These are phyloP conservation scores for Argynnis bischoffii DNA, from an alignment of 2,888 invertebrate genomes.

Conservation along the genomic window DNA sequence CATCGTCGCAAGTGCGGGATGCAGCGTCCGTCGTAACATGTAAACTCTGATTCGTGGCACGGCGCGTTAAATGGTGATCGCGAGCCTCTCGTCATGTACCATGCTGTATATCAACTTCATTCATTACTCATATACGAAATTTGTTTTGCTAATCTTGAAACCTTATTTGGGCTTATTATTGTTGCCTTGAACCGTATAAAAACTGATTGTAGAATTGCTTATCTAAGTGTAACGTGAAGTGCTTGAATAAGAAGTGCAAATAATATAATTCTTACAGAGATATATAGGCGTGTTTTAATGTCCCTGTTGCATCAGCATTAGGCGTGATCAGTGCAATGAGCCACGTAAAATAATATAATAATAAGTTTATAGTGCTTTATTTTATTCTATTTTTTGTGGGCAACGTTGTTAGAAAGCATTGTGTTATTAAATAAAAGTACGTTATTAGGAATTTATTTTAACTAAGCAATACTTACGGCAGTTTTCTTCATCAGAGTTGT, in stretches of 20 bases:
- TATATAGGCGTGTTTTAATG: conserved; percentile 27
- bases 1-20: conserved; percentile 90
- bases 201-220: neutral
- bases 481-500: conserved; percentile 84
- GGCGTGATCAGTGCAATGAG: conserved; percentile 37
- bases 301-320: conserved; percentile 19
- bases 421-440: neutral
- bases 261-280: conserved; percentile 10
- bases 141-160: neutral
- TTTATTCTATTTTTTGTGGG: conserved; percentile 11
- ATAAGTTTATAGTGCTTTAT: conserved; percentile 11
- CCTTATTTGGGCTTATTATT: no score
- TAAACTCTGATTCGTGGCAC: conserved; percentile 86
- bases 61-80: conserved; percentile 57
- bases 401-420: conserved; percentile 13
- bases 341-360: conserved; percentile 18
- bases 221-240: conserved; percentile 11
- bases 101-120: conserved; percentile 59
- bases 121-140: conserved; percentile 35
- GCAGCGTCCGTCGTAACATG: conserved; percentile 89
- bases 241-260: conserved; percentile 25
- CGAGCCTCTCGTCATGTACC: conserved; percentile 64
- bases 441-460: neutral
- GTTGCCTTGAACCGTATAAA: no score
- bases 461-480: conserved; percentile 68